Base-by-base conservation (phyloP, 2,113 vertebrate species). In the Psilopsiagon aurifrons region DNA sequence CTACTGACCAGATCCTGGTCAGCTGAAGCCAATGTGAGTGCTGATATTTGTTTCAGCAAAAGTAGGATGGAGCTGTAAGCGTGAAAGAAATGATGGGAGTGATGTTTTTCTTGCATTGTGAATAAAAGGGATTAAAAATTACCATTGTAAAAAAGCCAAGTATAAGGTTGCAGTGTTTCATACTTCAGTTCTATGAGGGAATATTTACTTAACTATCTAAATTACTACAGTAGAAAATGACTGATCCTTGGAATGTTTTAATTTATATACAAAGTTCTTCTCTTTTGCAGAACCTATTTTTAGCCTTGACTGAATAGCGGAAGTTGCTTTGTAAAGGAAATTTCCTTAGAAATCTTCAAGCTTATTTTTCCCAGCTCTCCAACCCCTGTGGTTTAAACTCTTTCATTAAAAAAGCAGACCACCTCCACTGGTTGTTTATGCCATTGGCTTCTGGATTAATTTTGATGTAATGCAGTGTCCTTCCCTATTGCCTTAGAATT, bases 281-380 rank as follows among this genome's bases (percentile, higher is more conserved):
- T 79, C 37, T 79, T 70, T 86, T 62, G 24, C 27, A 52, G 67
- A 64, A 39, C 43, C 43, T 95, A 82, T 97, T 91, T 91, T 95
- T 88, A 95, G 90, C 28, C 23, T 29, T 77, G 44, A 87, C 91
- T 95, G 82, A 91, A 76, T 49, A 73, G 49, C 68, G 59, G 89
- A 95, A 96, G 89, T 94, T 79, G 49, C 57, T 85, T 91, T 91
- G 63, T 91, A 62, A 76, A 85, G 78, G 82, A 87, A 67, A 10
- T 49, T 89, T 81, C 80, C 83, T 73, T 86, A 57, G 86, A 90
- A 92, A 88, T 84, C 29, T 17, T 76, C 4, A 44, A 37, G 35
- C 17, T 86, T 77, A 17, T 75, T 90, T 92, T 81, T 79, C 19
- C 33, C 37, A 4, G 41, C 68, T 92, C 39, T 51, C 5, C 64